Evolutionary conservation across 1,140 invertebrate genomes (phyloP).

Genomic region (Periplaneta americana): DNA sequence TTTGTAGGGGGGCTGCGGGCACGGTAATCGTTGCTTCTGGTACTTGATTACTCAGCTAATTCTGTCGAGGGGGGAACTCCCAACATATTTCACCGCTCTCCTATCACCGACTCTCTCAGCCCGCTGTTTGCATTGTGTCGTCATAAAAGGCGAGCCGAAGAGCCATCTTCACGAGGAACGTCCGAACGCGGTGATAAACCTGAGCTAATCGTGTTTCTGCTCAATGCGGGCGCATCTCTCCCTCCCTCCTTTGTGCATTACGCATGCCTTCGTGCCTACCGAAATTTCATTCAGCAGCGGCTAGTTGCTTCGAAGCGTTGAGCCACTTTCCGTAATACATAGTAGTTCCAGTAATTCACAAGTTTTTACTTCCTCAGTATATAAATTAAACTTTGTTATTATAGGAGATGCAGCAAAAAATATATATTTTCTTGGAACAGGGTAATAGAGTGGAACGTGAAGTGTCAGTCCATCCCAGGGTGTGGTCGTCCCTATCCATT

Average conservation of each 20-base stretch:
- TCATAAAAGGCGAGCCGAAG: not conserved
- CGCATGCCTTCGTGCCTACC: not conserved
- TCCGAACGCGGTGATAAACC: not conserved
- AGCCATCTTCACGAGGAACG: not conserved
- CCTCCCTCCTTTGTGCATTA: not conserved
- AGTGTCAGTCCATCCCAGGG: no score
- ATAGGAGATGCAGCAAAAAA: no score
- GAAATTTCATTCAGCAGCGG: not conserved
- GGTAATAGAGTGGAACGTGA: no score
- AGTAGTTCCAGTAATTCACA: no score
- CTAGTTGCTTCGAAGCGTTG: not conserved
- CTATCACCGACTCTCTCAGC: not conserved
- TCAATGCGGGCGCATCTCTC: not conserved
- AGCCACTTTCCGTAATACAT: no score
- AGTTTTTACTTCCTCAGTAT: no score
- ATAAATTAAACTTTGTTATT: no score
- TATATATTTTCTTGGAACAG: no score
- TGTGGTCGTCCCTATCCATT: no score
- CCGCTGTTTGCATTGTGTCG: not conserved
- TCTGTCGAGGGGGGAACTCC: not conserved
- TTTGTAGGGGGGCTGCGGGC: not conserved
- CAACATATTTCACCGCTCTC: not conserved
- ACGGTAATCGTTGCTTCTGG: not conserved
- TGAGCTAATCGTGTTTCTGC: not conserved
- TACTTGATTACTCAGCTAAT: not conserved